Base-by-base conservation (phyloP, 2,888 invertebrate species). In the Calephelis perditalis region DNA sequence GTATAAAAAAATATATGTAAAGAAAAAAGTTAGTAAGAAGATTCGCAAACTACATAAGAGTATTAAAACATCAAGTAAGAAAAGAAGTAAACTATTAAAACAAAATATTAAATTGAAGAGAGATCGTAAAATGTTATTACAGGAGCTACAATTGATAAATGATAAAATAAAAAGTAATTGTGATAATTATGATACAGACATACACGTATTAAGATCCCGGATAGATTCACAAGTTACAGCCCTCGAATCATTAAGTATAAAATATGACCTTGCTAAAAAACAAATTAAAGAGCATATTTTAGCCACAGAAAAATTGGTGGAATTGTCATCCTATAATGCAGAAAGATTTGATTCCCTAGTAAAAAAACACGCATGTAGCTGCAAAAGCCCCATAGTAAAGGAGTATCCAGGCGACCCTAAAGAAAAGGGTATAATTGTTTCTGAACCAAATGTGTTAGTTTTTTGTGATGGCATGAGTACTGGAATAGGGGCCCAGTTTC, bases 271-370 rank as follows among this genome's bases (percentile, higher is more conserved):
- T 4, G 46, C 15, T 15, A 15, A 15, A 15, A 15, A 15, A 15
- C 15, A 15, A 15, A 15, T 15, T 15, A 15, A 15, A 46, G 46
- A 46, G n/a, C 46, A n/a, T n/a, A 46, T 46, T 46, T 46, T 46
- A 46, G 46, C 46, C 12, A 12, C 46, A 46, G 46, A 46, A 46
- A 46, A 46, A 46, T 46, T 46, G 46, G 46, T 46, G 12, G 46
- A 46, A n/a, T n/a, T 46, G 7, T 46, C 46, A 12, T n/a, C 46
- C 12, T n/a, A 46, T n/a, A 46, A 46, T 46, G 46, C 11, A n/a
- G 46, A 46, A 4, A 46, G 46, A 46, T 46, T 46, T 46, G n/a
- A 46, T 46, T 46, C 46, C 6, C 12, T 46, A n/a, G 46, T 46
- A 11, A 46, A 7, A 46, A 46, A 46, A 1, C 46, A 46, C 12